Percentiles rank a stretch among this genome's conserved stretches.
Conservation (phyloP, 1,140 invertebrate genomes). For the Cydia pomonella region DNA sequence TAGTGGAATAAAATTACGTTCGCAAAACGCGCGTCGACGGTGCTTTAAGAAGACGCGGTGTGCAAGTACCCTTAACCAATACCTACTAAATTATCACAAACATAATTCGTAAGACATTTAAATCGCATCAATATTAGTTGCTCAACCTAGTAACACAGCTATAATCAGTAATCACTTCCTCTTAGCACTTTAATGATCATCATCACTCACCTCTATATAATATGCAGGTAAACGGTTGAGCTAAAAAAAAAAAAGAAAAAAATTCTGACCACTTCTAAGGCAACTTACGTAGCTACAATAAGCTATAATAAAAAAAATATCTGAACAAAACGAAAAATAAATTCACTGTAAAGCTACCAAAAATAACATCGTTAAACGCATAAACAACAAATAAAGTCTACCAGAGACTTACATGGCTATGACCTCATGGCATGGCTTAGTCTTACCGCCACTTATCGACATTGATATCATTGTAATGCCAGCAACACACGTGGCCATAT, state of each 20-base stretch:
- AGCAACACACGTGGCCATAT: too few relatives aligned
- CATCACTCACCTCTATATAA: background rate
- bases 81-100: slow-evolving; percentile 30
- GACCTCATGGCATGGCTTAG: background rate
- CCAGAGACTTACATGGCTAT: background rate
- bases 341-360: background rate
- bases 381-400: background rate
- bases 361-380: background rate
- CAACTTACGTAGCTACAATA: background rate
- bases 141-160: background rate
- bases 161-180: background rate
- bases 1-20: too few relatives aligned
- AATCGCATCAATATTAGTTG: background rate
- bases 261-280: background rate
- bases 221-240: background rate
- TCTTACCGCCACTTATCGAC: too few relatives aligned
- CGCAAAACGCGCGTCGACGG: too few relatives aligned
- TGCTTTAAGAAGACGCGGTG: too few relatives aligned
- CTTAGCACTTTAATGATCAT: background rate
- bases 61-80: background rate
- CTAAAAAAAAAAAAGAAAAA: background rate
- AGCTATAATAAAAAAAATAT: slow-evolving; percentile 1
- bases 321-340: slow-evolving; percentile 11
- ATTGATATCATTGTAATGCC: background rate
- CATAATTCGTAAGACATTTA: slow-evolving; percentile 3